Base-by-base conservation (phyloP, 1,140 invertebrate species). In the Apis florea region DNA sequence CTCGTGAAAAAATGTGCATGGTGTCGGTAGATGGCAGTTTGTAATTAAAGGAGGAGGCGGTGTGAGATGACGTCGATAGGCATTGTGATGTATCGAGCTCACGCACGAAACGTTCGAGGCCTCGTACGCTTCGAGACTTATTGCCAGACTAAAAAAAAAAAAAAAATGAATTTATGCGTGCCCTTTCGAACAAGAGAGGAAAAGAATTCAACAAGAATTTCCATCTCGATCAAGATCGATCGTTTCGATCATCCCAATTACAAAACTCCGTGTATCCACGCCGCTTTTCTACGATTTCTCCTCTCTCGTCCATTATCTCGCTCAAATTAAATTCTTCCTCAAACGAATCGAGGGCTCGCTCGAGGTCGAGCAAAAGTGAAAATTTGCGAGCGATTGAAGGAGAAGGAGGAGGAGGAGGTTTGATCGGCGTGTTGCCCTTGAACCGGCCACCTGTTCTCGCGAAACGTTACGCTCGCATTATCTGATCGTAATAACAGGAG, bases 401-500 rank as follows among this genome's bases (percentile, higher is more conserved):
- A 13, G 51, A 9, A 2, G 51, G 51, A 54, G 53, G 19, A 2
- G 31, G 58, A 49, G 31, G 64, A n/a, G n/a, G 71, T 79, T 49
- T 69, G 15, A 31, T 56, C 53, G 73, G 74, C 40, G 10, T 40
- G 21, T 13, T 66, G 71, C 66, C 86, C 86, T 87, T 87, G 86
- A 88, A 87, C 79, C 85, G 49, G 66, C 68, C 85, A 88, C 86
- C 83, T 88, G 86, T 84, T 87, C 66, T 40, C 56, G 54, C 56
- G 66, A 71, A 79, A 64, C 79, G 79, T 87, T 84, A 87, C 79
- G 74, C 79, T 83, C 75, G 78, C 64, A 85, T 84, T 88, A 88
- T 87, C 85, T 78, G 83, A 88, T 88, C 72, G 72, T 77, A 88
- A 88, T 88, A 88, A 88, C 79, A 81, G 75, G 79, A 87, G 79